phyloP scores from a whole-genome alignment of 2,113 vertebrate species.

The Microtus montanus region DNA sequence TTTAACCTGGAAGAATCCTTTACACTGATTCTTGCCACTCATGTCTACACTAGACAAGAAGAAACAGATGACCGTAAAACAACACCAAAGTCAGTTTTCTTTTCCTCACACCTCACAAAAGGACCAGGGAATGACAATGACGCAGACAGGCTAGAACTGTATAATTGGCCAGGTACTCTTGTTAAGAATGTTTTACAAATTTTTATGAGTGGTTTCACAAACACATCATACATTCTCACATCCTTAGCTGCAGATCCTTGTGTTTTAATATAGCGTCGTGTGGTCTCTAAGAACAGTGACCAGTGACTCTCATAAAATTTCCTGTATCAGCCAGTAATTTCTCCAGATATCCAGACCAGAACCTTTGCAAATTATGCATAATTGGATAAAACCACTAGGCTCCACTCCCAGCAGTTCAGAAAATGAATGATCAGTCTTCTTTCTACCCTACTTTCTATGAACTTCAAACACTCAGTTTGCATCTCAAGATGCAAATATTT shows the following conservation, averaged over 20 bases:
- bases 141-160: background rate
- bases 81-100: background rate
- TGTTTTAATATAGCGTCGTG: background rate
- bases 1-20: background rate
- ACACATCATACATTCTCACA: background rate
- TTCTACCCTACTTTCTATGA: background rate
- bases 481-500: background rate
- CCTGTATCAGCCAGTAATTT: background rate
- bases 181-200: background rate
- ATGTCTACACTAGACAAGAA: background rate
- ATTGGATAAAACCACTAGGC: background rate
- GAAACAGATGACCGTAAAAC: background rate
- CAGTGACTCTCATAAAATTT: slow-evolving; percentile 18
- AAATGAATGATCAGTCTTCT: background rate
- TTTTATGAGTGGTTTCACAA: background rate
- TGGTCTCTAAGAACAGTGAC: background rate
- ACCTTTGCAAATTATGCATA: background rate
- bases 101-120: background rate
- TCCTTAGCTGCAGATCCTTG: background rate
- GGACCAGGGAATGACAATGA: background rate
- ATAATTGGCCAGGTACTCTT: background rate
- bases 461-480: background rate
- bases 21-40: background rate
- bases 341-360: background rate
- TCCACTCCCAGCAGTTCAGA: background rate